Base-by-base conservation (phyloP, 2,113 vertebrate genomes). In the Corydoras sp. region DNA sequence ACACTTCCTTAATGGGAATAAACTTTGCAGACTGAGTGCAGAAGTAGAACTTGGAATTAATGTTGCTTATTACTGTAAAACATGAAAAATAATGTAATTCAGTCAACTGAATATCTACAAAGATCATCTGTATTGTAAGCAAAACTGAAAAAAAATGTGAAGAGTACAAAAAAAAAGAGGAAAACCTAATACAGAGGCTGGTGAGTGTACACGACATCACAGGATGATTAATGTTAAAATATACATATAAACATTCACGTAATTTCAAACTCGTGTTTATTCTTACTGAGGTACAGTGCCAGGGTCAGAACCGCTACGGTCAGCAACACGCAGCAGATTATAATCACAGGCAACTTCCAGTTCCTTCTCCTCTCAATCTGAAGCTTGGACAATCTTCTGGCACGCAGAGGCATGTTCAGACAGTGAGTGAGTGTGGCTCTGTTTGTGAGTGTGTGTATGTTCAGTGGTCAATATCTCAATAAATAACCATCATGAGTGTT, bases 1-100 rank as follows among this genome's bases (percentile, higher is more conserved):
- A 93, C 43, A 81, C 67, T 12, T 14, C 78, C 6, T 0, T 56
- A 66, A 82, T 76, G 0, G 83, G 53, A 79, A 93, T 75, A 75
- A 92, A 88, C 79, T 50, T 80, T 71, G 89, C 72, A 1, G 88
- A 79, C 32, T 77, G 73, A 3, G 74, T 64, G 60, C 92, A 94
- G 84, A 90, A 78, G 83, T 88, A 89, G 82, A 89, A 91, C 78
- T 89, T 76, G 9, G 76, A 59, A 14, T 88, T 71, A 29, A 76
- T 9, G 1, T 73, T n/a, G 14, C 81, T 53, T 74, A 90, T 87
- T 69, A 87, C 92, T 93, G 1, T 10, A 54, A 35, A 59, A 54
- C 61, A 30, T 13, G 5, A n/a, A 4, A 50, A 24, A 15, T 15
- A n/a, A 49, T 8, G 18, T 24, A 24, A 24, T 51, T 51, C 49